Evolutionary conservation across 2,797 vertebrate genomes (phyloP).

Genomic region (Halcyon chelicuti): DNA sequence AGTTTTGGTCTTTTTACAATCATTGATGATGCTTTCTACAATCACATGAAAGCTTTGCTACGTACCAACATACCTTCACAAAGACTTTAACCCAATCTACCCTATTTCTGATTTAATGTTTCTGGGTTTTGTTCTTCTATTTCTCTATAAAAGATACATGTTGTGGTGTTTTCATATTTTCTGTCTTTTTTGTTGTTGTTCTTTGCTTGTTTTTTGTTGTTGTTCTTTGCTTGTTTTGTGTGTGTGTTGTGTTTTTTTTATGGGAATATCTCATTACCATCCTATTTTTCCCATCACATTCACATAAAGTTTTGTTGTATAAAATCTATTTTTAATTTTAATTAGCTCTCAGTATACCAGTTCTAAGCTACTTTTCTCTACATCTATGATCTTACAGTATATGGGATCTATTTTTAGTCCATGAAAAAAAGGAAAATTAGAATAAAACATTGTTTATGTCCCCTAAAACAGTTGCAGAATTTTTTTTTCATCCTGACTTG

Average conservation of each 20-base stretch:
- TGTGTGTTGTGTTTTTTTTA: not conserved
- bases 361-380: not conserved
- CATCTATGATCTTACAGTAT: not conserved
- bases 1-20: not conserved
- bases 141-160: not conserved
- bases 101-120: not conserved
- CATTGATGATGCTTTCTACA: not conserved
- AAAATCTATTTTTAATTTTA: not conserved
- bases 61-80: not conserved
- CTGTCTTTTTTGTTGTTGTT: too few species aligned
- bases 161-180: too few species aligned
- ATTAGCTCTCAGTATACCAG: not conserved
- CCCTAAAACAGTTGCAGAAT: not conserved
- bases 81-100: not conserved
- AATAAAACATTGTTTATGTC: not conserved
- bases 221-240: too few species aligned
- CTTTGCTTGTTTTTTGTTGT: too few species aligned
- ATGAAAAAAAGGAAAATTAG: not conserved
- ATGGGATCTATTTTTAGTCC: not conserved
- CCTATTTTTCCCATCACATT: not conserved
- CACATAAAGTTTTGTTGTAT: not conserved
- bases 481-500: not conserved
- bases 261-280: not conserved
- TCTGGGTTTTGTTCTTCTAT: not conserved
- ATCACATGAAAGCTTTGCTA: not conserved